phyloP scores from a whole-genome alignment of 2,888 invertebrate species.

The Dysmachus trigonus region DNA sequence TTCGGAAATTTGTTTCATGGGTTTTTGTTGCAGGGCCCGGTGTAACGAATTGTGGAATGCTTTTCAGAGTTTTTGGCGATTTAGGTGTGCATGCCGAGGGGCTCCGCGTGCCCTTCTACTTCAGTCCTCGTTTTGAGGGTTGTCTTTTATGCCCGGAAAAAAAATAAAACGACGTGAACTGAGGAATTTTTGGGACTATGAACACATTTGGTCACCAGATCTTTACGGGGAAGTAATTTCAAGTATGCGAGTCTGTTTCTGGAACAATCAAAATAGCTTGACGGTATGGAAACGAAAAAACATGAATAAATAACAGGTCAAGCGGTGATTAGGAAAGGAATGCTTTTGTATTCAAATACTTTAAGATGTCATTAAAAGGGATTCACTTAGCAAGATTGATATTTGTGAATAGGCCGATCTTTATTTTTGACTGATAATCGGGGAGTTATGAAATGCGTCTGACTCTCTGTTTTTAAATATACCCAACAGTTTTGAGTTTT shows the following conservation, averaged over 20 bases:
- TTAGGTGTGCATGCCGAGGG: not conserved
- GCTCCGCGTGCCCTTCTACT: not conserved
- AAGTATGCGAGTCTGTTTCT: not conserved
- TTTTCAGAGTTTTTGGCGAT: conserved; percentile 6
- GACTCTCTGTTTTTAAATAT: no score
- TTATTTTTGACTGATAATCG: not conserved
- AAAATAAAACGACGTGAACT: not conserved
- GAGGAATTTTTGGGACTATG: not conserved
- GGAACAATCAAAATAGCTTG: not conserved
- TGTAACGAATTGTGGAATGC: conserved; percentile 32
- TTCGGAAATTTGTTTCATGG: conserved; percentile 35
- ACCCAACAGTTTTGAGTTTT: no score
- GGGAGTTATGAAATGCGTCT: not conserved
- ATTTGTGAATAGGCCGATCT: not conserved
- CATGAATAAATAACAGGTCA: not conserved
- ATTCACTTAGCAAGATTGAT: not conserved
- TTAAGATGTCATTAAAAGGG: not conserved
- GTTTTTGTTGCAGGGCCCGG: not conserved
- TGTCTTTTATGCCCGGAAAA: not conserved
- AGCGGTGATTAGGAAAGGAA: not conserved
- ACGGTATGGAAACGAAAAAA: not conserved
- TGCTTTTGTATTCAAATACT: not conserved
- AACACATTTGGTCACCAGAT: not conserved
- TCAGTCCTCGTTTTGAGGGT: not conserved
- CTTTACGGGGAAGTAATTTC: not conserved